Evolutionary conservation across 2,888 invertebrate genomes (phyloP).

Genomic region (Brachypalpus laphriformis): DNA sequence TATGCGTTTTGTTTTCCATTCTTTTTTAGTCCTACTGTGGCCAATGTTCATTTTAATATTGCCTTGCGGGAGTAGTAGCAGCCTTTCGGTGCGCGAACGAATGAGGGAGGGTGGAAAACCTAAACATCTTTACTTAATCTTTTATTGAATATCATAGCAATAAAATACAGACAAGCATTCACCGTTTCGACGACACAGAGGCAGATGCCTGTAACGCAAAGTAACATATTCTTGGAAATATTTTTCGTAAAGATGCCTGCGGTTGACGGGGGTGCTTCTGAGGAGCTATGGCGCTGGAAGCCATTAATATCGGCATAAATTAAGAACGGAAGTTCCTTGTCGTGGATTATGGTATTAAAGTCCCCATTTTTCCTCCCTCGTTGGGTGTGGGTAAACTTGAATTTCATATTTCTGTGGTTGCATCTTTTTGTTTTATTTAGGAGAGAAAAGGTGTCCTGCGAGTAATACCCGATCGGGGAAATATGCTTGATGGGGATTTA

Average conservation of each 20-base stretch:
- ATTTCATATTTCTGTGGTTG: background rate
- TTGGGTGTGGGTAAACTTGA: background rate
- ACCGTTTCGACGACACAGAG: no score
- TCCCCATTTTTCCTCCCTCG: conserved; percentile 8
- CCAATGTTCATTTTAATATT: conserved; percentile 10
- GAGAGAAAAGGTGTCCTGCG: background rate
- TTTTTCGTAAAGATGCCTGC: conserved; percentile 10
- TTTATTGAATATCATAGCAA: conserved; percentile 50
- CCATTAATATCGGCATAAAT: conserved; percentile 47
- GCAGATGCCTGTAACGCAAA: conserved; percentile 1
- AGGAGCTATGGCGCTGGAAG: background rate
- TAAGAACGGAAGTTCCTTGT: conserved; percentile 43
- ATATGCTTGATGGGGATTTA: conserved; percentile 13
- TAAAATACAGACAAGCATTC: background rate
- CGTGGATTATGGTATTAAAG: conserved; percentile 44
- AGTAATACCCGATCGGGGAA: background rate
- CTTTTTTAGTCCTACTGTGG: background rate
- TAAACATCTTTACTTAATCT: conserved; percentile 39
- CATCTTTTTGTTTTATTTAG: background rate
- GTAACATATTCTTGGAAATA: conserved; percentile 13
- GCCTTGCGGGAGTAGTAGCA: background rate
- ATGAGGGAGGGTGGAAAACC: background rate
- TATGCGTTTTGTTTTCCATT: background rate
- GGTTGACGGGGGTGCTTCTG: background rate
- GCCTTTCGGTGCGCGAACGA: background rate